Evolutionary conservation across 1,140 invertebrate genomes (phyloP).

Genomic region (Eufriesea mexicana): DNA sequence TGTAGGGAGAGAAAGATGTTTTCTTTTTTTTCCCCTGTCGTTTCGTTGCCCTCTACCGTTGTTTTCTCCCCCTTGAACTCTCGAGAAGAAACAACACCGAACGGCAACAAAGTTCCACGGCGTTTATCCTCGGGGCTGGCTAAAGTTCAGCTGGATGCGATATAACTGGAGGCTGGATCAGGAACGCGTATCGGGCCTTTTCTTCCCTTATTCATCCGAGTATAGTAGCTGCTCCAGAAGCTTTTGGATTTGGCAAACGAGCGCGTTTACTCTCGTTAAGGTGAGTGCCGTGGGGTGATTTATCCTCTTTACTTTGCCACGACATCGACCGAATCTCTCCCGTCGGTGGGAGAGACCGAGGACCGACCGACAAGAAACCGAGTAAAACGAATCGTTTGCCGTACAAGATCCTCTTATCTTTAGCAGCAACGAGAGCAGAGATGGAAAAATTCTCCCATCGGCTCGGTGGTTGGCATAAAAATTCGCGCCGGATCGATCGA

Average conservation of each 20-base stretch:
- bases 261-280: constrained; percentile 69
- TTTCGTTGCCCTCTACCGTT: not conserved
- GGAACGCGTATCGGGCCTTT: constrained; percentile 2
- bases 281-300: constrained; percentile 62
- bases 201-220: constrained; percentile 38
- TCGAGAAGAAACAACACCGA: constrained; percentile 30
- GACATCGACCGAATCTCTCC: constrained; percentile 46
- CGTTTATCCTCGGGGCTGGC: constrained; percentile 4
- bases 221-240: constrained; percentile 26
- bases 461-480: constrained; percentile 29
- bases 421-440: constrained; percentile 40
- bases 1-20: not conserved
- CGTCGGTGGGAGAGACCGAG: not conserved
- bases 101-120: not conserved
- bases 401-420: constrained; percentile 59
- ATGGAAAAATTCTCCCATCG: constrained; percentile 62
- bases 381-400: constrained; percentile 62
- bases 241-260: constrained; percentile 63
- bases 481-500: constrained; percentile 52
- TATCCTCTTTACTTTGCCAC: constrained; percentile 59
- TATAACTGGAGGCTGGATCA: constrained; percentile 21
- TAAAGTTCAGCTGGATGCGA: constrained; percentile 4
- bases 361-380: constrained; percentile 10
- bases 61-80: not conserved
- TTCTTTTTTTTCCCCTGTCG: constrained; percentile 8